Evolutionary conservation across 2,797 vertebrate genomes (phyloP).

Genomic region (Merluccius polli): DNA sequence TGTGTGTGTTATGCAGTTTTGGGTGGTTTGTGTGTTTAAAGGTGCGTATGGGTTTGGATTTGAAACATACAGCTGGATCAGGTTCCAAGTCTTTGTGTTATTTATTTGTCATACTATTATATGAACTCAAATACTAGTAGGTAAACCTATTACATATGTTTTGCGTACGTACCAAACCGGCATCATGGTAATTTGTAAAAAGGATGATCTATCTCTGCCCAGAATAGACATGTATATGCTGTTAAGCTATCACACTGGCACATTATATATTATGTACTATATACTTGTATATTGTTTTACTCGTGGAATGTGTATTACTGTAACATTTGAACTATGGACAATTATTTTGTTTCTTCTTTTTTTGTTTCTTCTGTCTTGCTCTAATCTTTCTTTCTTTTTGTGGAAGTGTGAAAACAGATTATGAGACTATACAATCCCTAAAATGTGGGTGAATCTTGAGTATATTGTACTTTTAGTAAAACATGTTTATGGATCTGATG

Average conservation of each 20-base stretch:
- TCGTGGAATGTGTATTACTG: not conserved
- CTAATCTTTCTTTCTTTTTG: slow-evolving; percentile 23
- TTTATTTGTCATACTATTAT: not conserved
- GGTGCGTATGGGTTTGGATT: not conserved
- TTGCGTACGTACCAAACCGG: too few relatives aligned
- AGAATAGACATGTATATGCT: not conserved
- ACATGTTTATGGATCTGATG: slow-evolving; percentile 10
- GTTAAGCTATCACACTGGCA: not conserved
- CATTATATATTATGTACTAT: not conserved
- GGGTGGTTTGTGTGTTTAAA: not conserved
- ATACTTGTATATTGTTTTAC: not conserved
- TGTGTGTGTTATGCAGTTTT: too few relatives aligned
- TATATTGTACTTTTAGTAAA: slow-evolving; percentile 16
- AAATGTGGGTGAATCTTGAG: slow-evolving; percentile 35
- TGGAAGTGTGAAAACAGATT: slow-evolving; percentile 48
- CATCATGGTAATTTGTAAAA: not conserved
- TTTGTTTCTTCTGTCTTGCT: slow-evolving; percentile 26
- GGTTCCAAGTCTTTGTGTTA: not conserved
- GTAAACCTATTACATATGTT: too few relatives aligned
- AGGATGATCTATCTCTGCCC: not conserved
- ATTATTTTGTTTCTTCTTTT: not conserved
- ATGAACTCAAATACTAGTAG: too few relatives aligned
- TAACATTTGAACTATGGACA: not conserved
- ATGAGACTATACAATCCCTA: slow-evolving; percentile 26
- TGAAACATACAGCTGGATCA: not conserved